phyloP scores from a whole-genome alignment of 1,140 invertebrate genomes.

The Lepidotrigona ventralis region DNA sequence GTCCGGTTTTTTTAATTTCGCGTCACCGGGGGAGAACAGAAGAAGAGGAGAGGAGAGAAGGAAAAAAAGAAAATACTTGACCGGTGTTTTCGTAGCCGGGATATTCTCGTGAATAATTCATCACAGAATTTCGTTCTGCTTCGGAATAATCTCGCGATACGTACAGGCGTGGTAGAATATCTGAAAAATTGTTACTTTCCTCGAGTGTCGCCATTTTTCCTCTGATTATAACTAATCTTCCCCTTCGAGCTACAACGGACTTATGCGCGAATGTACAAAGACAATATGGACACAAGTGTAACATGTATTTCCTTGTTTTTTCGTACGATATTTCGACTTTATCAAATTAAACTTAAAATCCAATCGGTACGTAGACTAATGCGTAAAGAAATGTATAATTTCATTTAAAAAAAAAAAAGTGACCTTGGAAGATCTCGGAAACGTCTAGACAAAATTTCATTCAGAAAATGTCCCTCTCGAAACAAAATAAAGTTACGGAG shows the following conservation, averaged over 20 bases:
- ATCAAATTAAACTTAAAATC: too few relatives aligned
- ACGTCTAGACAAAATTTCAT: too few relatives aligned
- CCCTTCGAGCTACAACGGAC: neutral
- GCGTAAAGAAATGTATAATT: too few relatives aligned
- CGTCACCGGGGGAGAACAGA: neutral
- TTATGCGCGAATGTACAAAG: neutral
- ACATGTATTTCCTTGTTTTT: too few relatives aligned
- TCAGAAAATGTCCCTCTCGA: too few relatives aligned
- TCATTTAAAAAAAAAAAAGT: too few relatives aligned
- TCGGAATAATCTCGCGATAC: slow-evolving; percentile 9
- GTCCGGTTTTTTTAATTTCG: slow-evolving; percentile 35
- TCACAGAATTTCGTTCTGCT: slow-evolving; percentile 21
- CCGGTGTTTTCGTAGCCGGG: slow-evolving; percentile 18
- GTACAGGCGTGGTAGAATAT: neutral
- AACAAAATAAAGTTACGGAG: too few relatives aligned
- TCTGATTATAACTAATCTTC: neutral
- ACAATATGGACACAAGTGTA: neutral
- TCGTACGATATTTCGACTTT: too few relatives aligned
- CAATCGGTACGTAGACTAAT: too few relatives aligned
- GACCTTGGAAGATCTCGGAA: too few relatives aligned
- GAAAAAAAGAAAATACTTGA: slow-evolving; percentile 1
- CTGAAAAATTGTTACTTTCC: slow-evolving; percentile 9
- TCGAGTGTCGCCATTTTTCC: neutral
- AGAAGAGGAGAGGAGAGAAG: neutral
- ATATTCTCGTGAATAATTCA: slow-evolving; percentile 38